A percentile compares a stretch with the other conserved stretches of the same genome.
Conservation (phyloP, 2,113 vertebrate species). For the Muntiacus reevesi region DNA sequence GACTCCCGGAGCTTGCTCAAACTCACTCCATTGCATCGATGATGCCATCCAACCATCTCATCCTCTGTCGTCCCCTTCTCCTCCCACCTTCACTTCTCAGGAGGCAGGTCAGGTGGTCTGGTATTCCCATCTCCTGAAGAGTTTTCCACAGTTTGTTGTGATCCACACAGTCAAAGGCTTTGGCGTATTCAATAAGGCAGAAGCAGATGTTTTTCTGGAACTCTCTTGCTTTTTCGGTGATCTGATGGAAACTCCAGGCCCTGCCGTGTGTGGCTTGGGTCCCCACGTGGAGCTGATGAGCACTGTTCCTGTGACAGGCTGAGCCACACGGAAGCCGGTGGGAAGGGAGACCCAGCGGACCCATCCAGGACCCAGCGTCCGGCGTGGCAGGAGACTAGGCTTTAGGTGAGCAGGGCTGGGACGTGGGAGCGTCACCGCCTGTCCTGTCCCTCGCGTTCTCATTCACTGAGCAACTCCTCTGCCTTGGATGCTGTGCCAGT, state of each 20-base stretch:
- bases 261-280: rapidly evolving
- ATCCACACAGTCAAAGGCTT: neutral
- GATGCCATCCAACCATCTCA: neutral
- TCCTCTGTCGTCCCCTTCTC: neutral
- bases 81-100: neutral
- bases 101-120: neutral
- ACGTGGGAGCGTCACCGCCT: rapidly evolving
- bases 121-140: neutral
- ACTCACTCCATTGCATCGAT: rapidly evolving
- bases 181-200: neutral
- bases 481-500: neutral
- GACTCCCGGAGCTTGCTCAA: rapidly evolving
- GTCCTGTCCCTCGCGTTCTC: rapidly evolving
- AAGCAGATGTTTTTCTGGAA: neutral
- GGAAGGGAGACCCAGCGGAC: neutral
- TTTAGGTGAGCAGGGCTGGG: rapidly evolving
- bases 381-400: neutral
- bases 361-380: neutral
- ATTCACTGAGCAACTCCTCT: rapidly evolving
- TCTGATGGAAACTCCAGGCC: neutral
- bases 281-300: rapidly evolving
- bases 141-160: neutral
- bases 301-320: rapidly evolving
- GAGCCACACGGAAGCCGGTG: neutral
- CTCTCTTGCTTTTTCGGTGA: neutral